A percentile compares a stretch with the other conserved stretches of the same genome.
Evolutionary conservation across 2,797 vertebrate genomes (phyloP).

Genomic region (Rousettus madagascariensis): DNA sequence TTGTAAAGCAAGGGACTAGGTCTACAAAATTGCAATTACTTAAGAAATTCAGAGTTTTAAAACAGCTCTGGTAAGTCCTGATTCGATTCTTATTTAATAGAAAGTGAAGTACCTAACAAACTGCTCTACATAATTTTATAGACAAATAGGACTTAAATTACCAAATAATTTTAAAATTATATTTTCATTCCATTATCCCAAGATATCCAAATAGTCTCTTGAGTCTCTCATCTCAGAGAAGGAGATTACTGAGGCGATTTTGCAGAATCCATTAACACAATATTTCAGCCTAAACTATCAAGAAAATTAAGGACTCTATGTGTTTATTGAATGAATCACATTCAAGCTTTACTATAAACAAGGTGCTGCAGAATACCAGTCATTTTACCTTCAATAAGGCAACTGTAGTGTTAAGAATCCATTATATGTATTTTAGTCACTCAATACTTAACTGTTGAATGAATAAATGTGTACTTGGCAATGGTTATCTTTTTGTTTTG

Average conservation of each 20-base stretch:
- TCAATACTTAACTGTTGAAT: neutral
- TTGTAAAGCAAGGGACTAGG: neutral
- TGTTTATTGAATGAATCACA: slow-evolving; percentile 46
- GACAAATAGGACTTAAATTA: slow-evolving; percentile 39
- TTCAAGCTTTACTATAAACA: slow-evolving; percentile 38
- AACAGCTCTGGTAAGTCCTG: neutral
- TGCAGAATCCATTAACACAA: slow-evolving; percentile 55
- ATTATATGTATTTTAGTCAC: slow-evolving; percentile 2
- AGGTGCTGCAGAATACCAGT: neutral
- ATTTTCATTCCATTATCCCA: slow-evolving; percentile 46
- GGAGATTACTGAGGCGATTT: slow-evolving; percentile 26
- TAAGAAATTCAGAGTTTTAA: slow-evolving; percentile 47
- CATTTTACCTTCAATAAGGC: neutral
- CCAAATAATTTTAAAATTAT: slow-evolving; percentile 26
- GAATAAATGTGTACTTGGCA: neutral
- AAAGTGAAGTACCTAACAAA: slow-evolving; percentile 47
- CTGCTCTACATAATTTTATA: slow-evolving; percentile 32
- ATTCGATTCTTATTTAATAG: slow-evolving; percentile 59
- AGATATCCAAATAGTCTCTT: slow-evolving; percentile 3
- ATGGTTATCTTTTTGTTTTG: neutral
- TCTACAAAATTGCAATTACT: neutral
- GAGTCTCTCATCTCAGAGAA: slow-evolving; percentile 12
- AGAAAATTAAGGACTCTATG: slow-evolving; percentile 46
- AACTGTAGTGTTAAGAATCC: neutral
- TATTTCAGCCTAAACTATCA: slow-evolving; percentile 46